Evolutionary conservation across 2,113 vertebrate genomes (phyloP).

Genomic region (Aphyosemion australe): DNA sequence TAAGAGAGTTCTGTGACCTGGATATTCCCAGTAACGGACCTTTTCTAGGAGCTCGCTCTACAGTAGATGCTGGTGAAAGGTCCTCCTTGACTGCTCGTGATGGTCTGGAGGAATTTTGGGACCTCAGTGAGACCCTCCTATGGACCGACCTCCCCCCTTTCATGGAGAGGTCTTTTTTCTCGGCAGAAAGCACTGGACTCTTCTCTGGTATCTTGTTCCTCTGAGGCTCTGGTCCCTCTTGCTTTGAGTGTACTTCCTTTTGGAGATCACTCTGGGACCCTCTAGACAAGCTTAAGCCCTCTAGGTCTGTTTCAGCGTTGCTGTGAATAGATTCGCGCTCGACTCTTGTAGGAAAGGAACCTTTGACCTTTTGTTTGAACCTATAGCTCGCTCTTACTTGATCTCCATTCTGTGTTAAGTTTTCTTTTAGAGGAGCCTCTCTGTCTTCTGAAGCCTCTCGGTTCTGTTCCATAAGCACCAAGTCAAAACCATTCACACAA

Average conservation of each 20-base stretch:
- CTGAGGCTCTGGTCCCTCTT: conserved; percentile 39
- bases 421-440: not conserved
- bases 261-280: conserved; percentile 62
- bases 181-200: conserved; percentile 9
- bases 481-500: conserved; percentile 73
- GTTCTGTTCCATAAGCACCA: not conserved
- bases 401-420: no score
- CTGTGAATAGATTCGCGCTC: conserved; percentile 20
- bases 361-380: conserved; percentile 10
- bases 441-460: conserved; percentile 8
- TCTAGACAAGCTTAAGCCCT: not conserved
- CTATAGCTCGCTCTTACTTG: not conserved
- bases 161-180: conserved; percentile 50
- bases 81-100: conserved; percentile 23
- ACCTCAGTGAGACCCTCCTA: conserved; percentile 37
- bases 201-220: conserved; percentile 35
- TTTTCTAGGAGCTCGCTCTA: conserved; percentile 19
- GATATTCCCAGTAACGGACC: not conserved
- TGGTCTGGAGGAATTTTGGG: conserved; percentile 3
- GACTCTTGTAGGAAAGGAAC: conserved; percentile 13
- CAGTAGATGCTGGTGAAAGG: conserved; percentile 3
- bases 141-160: conserved; percentile 60
- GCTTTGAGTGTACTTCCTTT: conserved; percentile 46
- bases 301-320: not conserved
- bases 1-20: conserved; percentile 19